phyloP scores from a whole-genome alignment of 2,888 invertebrate species.

The Pandemis heparana region DNA sequence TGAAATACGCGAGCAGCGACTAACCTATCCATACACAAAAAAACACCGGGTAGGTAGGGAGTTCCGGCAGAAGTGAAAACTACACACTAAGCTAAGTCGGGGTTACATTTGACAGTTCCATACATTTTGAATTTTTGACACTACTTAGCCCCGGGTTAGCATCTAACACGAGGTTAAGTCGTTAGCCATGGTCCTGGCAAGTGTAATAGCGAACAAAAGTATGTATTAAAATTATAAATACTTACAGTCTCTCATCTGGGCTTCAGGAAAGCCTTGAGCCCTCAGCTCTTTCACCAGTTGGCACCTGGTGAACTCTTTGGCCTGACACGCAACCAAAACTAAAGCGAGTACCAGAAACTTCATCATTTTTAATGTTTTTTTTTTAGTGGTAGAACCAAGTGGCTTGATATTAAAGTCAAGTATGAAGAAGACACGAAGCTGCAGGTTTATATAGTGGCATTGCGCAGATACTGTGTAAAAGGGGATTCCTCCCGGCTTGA shows the following conservation, averaged over 20 bases:
- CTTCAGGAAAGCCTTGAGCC: conserved; percentile 47
- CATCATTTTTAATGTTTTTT: conserved; percentile 20
- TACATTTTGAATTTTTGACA: no score
- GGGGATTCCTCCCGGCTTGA: conserved; percentile 34
- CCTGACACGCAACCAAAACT: conserved; percentile 27
- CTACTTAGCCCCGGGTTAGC: no score
- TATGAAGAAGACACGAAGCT: conserved; percentile 13
- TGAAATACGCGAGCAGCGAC: no score
- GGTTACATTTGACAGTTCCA: no score
- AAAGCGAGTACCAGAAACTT: conserved; percentile 29
- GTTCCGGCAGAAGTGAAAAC: no score
- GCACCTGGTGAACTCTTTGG: conserved; percentile 45
- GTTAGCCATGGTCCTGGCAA: no score
- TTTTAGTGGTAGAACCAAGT: neutral
- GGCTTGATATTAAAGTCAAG: neutral
- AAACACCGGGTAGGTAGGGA: no score
- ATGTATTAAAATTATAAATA: neutral
- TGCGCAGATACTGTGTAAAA: conserved; percentile 15
- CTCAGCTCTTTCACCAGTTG: conserved; percentile 47
- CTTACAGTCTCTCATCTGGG: conserved; percentile 49
- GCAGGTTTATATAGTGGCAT: conserved; percentile 24
- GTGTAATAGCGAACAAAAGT: no score
- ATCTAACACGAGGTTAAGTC: no score
- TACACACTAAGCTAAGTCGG: no score
- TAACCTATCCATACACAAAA: no score